Percentiles rank a stretch among this genome's conserved stretches.
phyloP scores from a whole-genome alignment of 2,888 invertebrate genomes.

The Anorthoa munda region DNA sequence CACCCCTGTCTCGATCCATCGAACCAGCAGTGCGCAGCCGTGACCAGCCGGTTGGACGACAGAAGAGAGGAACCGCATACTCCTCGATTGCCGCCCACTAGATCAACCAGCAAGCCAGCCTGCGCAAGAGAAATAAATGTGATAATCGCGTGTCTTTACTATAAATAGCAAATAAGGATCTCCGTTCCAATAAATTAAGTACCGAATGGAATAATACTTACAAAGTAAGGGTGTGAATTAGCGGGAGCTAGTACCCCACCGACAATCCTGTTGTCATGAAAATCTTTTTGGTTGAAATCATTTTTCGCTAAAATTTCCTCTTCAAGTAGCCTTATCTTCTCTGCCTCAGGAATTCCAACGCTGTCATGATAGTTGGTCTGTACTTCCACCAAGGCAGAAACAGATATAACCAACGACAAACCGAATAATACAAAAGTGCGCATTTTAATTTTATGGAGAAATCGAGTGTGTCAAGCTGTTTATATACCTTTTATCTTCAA shows the following conservation, averaged over 20 bases:
- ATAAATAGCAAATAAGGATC: no score
- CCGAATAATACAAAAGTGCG: slow-evolving; percentile 37
- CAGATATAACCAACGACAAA: slow-evolving; percentile 44
- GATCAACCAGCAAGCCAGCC: slow-evolving; percentile 78
- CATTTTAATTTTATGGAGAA: slow-evolving; percentile 31
- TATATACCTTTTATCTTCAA: slow-evolving; percentile 27
- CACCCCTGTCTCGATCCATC: slow-evolving; percentile 73
- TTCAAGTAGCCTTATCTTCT: slow-evolving; percentile 74
- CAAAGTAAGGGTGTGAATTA: slow-evolving; percentile 76
- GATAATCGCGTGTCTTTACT: neutral
- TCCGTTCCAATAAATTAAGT: neutral
- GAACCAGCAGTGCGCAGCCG: slow-evolving; percentile 82
- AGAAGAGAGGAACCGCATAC: slow-evolving; percentile 79
- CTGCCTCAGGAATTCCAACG: slow-evolving; percentile 80
- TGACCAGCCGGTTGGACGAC: slow-evolving; percentile 72
- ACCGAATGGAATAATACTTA: slow-evolving; percentile 50
- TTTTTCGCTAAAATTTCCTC: slow-evolving; percentile 45
- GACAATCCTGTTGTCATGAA: slow-evolving; percentile 70
- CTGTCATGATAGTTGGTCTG: slow-evolving; percentile 65
- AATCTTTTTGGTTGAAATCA: neutral
- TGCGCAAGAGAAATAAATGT: slow-evolving; percentile 46
- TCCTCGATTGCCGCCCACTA: slow-evolving; percentile 70
- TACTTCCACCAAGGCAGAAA: slow-evolving; percentile 42
- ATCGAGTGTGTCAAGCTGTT: neutral
- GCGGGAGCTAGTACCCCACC: slow-evolving; percentile 74